A percentile compares a stretch with the other conserved stretches of the same genome.
Evolutionary conservation across 2,113 vertebrate species (phyloP).

Genomic region (Romanogobio albipinnatus): DNA sequence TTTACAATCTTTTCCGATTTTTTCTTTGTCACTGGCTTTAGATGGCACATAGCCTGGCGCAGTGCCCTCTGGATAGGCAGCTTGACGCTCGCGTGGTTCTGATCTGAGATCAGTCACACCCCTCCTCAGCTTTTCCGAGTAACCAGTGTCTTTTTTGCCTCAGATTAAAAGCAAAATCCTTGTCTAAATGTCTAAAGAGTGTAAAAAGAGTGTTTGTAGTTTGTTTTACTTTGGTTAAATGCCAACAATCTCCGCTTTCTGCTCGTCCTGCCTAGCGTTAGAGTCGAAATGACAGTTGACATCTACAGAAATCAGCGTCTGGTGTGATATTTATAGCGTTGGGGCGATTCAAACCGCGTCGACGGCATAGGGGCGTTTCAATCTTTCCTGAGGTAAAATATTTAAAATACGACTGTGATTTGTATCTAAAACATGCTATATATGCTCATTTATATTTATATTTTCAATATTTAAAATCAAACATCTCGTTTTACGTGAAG

Average conservation of each 20-base stretch:
- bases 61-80: slow-evolving; percentile 74
- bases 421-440: not conserved
- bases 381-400: not conserved
- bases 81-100: slow-evolving; percentile 66
- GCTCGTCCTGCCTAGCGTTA: not conserved
- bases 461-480: not conserved
- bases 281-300: slow-evolving; percentile 21
- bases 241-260: slow-evolving; percentile 41
- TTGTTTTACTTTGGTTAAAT: slow-evolving; percentile 29
- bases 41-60: slow-evolving; percentile 81
- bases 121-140: slow-evolving; percentile 32
- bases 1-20: slow-evolving; percentile 83
- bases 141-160: not conserved
- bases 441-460: too few relatives aligned
- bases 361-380: slow-evolving; percentile 3
- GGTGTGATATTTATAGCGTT: slow-evolving; percentile 40
- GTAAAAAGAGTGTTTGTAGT: slow-evolving; percentile 33
- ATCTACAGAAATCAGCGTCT: not conserved
- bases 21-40: slow-evolving; percentile 85
- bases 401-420: not conserved
- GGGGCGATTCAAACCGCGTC: not conserved
- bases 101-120: slow-evolving; percentile 54
- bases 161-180: not conserved
- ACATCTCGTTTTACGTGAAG: not conserved
- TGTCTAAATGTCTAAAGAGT: not conserved